Evolutionary conservation across 2,113 vertebrate species (phyloP).

Genomic region (Phasianus colchicus): DNA sequence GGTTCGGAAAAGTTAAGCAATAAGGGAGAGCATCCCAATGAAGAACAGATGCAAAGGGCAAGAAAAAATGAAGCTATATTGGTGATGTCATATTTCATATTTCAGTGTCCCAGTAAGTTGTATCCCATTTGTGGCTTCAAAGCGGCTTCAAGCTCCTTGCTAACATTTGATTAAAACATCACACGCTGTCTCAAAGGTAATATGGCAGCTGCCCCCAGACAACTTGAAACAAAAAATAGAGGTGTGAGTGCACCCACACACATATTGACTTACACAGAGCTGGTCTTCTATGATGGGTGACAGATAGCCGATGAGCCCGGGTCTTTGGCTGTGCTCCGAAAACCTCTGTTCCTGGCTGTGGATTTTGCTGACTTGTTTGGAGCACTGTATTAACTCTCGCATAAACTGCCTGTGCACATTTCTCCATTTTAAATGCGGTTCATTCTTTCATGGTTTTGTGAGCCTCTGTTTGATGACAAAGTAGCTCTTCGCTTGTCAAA

Average conservation of each 20-base stretch:
- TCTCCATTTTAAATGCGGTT: constrained; percentile 55
- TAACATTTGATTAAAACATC: constrained; percentile 61
- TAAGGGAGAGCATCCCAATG: background rate
- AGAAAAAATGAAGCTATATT: background rate
- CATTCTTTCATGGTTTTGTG: constrained; percentile 68
- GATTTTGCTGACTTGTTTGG: constrained; percentile 42
- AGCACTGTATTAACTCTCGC: constrained; percentile 51
- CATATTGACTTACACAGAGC: constrained; percentile 5
- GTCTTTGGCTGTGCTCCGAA: constrained; percentile 1
- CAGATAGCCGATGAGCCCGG: constrained; percentile 40
- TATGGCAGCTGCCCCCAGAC: constrained; percentile 20
- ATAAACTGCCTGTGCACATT: constrained; percentile 36
- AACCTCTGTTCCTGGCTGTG: background rate
- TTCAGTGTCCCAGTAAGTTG: background rate
- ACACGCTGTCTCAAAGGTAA: constrained; percentile 1
- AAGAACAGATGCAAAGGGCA: background rate
- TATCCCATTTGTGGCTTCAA: background rate
- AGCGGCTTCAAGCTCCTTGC: constrained; percentile 7
- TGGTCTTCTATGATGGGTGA: background rate
- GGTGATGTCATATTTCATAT: background rate
- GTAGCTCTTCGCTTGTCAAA: constrained; percentile 67
- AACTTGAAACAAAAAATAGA: constrained; percentile 48
- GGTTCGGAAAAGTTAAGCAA: background rate
- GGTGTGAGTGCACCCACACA: constrained; percentile 34
- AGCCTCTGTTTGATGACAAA: constrained; percentile 69